Conservation (phyloP, 2,888 invertebrate species). For the Eretmocerus hayati region DNA sequence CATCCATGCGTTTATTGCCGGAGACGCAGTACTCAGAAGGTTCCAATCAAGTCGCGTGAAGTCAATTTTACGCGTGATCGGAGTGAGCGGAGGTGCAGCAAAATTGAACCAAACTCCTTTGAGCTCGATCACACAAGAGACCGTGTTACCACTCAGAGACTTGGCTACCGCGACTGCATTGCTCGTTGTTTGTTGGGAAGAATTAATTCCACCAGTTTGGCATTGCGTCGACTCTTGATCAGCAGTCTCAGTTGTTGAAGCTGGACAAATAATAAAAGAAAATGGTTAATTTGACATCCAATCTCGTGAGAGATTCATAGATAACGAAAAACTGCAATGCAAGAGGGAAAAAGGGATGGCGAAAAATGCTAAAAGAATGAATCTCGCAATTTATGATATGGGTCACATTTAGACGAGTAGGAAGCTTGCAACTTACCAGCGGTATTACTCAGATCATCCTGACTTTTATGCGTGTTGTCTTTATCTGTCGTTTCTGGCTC, state of each 20-base stretch:
- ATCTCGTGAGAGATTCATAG: no score
- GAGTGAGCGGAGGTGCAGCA: conserved; percentile 91
- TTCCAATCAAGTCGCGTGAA: conserved; percentile 95
- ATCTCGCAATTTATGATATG: no score
- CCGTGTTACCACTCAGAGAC: conserved; percentile 64
- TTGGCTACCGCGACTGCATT: conserved; percentile 46
- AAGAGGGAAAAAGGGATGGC: no score
- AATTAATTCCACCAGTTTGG: conserved; percentile 32
- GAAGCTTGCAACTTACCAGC: conserved; percentile 30
- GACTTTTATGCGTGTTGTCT: conserved; percentile 41
- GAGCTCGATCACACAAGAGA: conserved; percentile 81
- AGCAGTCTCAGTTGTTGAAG: conserved; percentile 25
- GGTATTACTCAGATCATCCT: conserved; percentile 42
- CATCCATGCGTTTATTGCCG: conserved; percentile 97
- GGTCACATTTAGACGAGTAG: no score
- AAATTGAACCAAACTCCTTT: conserved; percentile 95
- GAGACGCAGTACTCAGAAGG: conserved; percentile 88
- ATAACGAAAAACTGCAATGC: no score
- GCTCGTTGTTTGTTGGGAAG: conserved; percentile 41
- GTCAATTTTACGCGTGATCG: conserved; percentile 89
- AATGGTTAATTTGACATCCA: no score
- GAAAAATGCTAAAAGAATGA: no score
- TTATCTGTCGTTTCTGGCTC: conserved; percentile 39
- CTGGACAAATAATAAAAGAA: no score
- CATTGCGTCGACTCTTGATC: conserved; percentile 25